Conservation (phyloP, 2,888 invertebrate genomes). For the Vesta saturnalis region DNA sequence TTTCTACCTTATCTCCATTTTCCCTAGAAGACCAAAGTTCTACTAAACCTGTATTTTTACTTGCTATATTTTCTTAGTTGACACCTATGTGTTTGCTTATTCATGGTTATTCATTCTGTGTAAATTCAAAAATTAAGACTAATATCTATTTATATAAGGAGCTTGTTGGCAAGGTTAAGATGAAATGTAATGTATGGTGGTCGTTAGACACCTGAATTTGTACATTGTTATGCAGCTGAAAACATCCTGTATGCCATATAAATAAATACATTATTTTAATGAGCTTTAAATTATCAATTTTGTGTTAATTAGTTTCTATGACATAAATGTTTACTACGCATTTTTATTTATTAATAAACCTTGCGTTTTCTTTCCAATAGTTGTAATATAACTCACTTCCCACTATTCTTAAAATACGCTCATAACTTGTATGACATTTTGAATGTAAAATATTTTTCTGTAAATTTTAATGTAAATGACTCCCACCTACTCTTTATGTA, state of each 20-base stretch:
- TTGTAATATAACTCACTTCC: conserved; percentile 1
- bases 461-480: not conserved
- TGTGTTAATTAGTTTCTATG: not conserved
- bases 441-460: conserved; percentile 1
- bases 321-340: not conserved
- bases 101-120: conserved; percentile 14
- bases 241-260: no score
- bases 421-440: conserved; percentile 6
- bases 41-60: conserved; percentile 18
- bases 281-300: not conserved
- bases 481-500: not conserved
- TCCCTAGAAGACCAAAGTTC: not conserved
- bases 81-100: conserved; percentile 13
- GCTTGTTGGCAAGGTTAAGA: not conserved
- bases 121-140: conserved; percentile 17
- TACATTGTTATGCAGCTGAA: conserved; percentile 1
- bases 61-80: conserved; percentile 2
- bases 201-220: not conserved
- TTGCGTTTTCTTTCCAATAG: not conserved
- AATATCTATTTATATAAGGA: conserved; percentile 14
- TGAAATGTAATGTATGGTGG: not conserved
- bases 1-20: conserved; percentile 15
- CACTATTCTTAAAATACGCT: conserved; percentile 6
- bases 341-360: not conserved
- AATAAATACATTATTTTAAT: not conserved